These are phyloP conservation scores for Melanostoma scalare DNA, from an alignment of 2,888 invertebrate species.

Conservation along the genomic window DNA sequence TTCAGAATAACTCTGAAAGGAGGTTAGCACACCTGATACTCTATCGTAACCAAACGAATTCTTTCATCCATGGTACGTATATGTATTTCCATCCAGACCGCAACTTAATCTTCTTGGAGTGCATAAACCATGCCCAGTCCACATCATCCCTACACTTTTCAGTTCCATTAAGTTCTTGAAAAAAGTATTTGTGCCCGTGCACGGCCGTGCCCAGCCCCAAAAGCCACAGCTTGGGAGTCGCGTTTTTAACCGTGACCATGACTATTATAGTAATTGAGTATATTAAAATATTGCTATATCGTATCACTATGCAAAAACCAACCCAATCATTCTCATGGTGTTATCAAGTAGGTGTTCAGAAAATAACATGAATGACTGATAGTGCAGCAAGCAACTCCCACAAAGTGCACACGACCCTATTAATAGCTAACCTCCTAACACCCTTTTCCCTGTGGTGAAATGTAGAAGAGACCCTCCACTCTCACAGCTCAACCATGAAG, in stretches of 20 bases:
- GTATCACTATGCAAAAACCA: not conserved
- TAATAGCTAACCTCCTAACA: conserved; percentile 42
- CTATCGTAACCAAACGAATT: no score
- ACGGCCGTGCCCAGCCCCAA: no score
- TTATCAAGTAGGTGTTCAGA: conserved; percentile 15
- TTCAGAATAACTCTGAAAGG: no score
- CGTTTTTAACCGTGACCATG: conserved; percentile 18
- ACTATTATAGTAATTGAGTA: conserved; percentile 56
- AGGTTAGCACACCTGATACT: no score
- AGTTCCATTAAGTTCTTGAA: no score
- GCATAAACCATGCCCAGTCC: no score
- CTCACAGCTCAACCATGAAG: conserved; percentile 34
- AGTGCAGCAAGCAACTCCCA: conserved; percentile 23
- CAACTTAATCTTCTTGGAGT: no score
- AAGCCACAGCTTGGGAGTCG: no score
- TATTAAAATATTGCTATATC: conserved; percentile 39
- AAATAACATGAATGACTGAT: conserved; percentile 42
- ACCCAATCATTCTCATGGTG: conserved; percentile 16
- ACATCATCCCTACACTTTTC: no score
- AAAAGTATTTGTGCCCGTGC: no score
- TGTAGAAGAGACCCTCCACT: conserved; percentile 14
- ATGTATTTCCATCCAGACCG: no score
- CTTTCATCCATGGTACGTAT: no score
- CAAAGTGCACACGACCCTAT: conserved; percentile 38
- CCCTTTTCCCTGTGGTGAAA: conserved; percentile 6